Base-by-base conservation (phyloP, 1,140 invertebrate species). In the Pinna nobilis region DNA sequence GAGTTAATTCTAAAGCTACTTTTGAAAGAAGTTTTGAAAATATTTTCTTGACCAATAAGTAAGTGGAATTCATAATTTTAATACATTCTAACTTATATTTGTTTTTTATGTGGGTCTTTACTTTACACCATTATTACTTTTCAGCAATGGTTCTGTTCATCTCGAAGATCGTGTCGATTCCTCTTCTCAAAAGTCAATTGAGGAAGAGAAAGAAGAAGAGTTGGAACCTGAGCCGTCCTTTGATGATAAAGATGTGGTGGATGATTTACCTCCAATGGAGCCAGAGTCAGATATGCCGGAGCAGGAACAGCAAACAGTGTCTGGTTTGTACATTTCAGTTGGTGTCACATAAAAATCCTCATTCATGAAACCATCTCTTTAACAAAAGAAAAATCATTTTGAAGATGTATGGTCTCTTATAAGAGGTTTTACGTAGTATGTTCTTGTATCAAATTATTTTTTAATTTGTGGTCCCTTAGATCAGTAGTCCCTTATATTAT, bases 111-210 rank as follows among this genome's bases (percentile, higher is more conserved):
- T 63, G 13, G 18, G 30, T 33, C 13, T 3, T 50, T 2, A 32
- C 18, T 53, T 30, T 25, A 53, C 20, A 25, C 3, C 32, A 25
- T 13, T 53, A 53, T 5, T 53, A 20, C 50, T 63, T 74, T 74
- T 6, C 66, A 85, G 83, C 47, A 87, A 88, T 83, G 86, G 86
- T 18, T 74, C 79, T 13, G 33, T 33, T 59, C 86, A 86, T 50
- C 64, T 82, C 25, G 83, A 83, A 25, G 86, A 86, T 32, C 51
- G 77, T 30, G 75, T 69, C 11, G 77, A 77, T 5, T 73, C 77
- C 1, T 50, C 79, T 11, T 53, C 77, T 28, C 59, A 72, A 25
- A 66, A 77, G 59, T 67, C 78, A 11, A 73, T 66, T 7, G 70
- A 76, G 44, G 84, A 85, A 60, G 82, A 83, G 18, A 59, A 60